Evolutionary conservation across 2,888 invertebrate species (phyloP).

Genomic region (Dasysyrphus albostriatus): DNA sequence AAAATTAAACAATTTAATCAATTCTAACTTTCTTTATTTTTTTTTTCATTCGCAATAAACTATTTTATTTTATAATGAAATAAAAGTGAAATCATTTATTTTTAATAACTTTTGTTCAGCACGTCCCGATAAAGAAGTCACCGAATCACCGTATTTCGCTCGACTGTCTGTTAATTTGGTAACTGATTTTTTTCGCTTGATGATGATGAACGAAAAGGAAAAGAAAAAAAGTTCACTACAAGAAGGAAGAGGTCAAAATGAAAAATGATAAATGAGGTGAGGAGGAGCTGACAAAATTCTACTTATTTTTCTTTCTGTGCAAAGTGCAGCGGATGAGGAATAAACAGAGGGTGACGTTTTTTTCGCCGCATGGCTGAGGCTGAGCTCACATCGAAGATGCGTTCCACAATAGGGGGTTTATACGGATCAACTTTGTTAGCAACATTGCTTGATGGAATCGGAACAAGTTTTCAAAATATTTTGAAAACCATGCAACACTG

Average conservation of each 20-base stretch:
- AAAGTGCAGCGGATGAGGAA: slow-evolving; percentile 2
- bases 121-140: slow-evolving; percentile 67
- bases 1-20: slow-evolving; percentile 28
- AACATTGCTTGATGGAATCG: no score
- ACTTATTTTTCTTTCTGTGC: slow-evolving; percentile 38
- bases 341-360: slow-evolving; percentile 1
- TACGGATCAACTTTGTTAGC: no score
- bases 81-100: slow-evolving; percentile 44
- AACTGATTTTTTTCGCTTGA: slow-evolving; percentile 53
- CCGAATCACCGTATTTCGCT: slow-evolving; percentile 77
- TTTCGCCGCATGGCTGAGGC: slow-evolving; percentile 15
- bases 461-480: no score
- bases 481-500: no score
- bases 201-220: slow-evolving; percentile 14
- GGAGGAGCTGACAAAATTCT: slow-evolving; percentile 14
- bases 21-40: slow-evolving; percentile 8
- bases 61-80: slow-evolving; percentile 30
- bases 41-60: slow-evolving; percentile 46
- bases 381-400: background rate
- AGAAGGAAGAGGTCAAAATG: slow-evolving; percentile 58
- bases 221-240: slow-evolving; percentile 45
- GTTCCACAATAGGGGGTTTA: no score
- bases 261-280: slow-evolving; percentile 14
- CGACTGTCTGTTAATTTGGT: slow-evolving; percentile 64
- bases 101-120: slow-evolving; percentile 50